Evolutionary conservation across 30 jellyfish, hydroid and myxozoan species (phyloP), one percentile per base, ranked within the genome.

Genomic region (Aurelia aurita): DNA sequence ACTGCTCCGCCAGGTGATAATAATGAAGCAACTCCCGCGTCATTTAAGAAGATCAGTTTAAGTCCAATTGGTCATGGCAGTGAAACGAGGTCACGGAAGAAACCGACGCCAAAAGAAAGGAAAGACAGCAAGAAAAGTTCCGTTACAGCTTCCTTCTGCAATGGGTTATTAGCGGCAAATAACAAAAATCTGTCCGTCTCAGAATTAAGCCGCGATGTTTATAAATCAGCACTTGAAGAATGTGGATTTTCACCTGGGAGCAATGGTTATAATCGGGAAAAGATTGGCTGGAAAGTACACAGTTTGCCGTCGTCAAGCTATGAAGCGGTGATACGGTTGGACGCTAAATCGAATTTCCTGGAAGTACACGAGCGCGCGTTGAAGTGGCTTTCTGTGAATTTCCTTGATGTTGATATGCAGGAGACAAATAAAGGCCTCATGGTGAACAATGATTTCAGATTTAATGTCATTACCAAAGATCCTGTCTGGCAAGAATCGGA

Each of bases 381-480:
- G 78, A 83, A 77, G 57, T 91, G 98, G 98, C 72, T 85, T n/a
- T 89, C 82, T 66, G 98, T 73, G 13, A 84, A 90, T 31, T 18
- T 91, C 22, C 59, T 91, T 27, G 81, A 90, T 43, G 90, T 90
- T 9, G 80, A 63, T 1, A 72, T 12, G 49, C 88, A 75, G 21
- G 66, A 54, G 23, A 61, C 46, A 43, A 51, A 25, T 15, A 79
- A 67, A 12, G 68, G 76, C 31, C 64, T 90, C 14, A 72, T 67
- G 75, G 65, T 32, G 15, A 69, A 69, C 14, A 86, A 79, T 14
- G 97, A 90, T 53, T 53, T 90, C 78, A 69, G 97, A 25, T 22
- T 90, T 74, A 65, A 53, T 26, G 58, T 90, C 60, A 45, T 87
- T 7, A 74, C 96, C 28, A 77, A 74, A 55, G 96, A 83, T 11